Base-by-base conservation (phyloP, 2,113 vertebrate species). In the Syngnathus scovelli region DNA sequence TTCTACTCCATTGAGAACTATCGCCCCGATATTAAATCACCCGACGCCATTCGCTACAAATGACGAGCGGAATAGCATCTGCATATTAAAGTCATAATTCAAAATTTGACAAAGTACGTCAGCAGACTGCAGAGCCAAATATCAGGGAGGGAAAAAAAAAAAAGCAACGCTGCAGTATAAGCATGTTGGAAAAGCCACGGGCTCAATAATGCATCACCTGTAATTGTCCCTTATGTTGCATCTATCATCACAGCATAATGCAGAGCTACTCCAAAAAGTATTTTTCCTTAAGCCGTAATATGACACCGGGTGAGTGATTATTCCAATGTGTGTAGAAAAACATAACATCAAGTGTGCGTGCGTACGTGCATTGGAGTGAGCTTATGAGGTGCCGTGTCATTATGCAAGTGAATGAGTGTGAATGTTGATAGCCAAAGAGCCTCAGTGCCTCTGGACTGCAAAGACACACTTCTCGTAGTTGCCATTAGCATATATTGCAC, bases 121-220 rank as follows among this genome's bases (percentile, higher is more conserved):
- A 23, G 49, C 19, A 44, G 41, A 43, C 19, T 56, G 11, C 19
- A 44, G n/a, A 63, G 1, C 39, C 41, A 23, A 43, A 41, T 63
- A 44, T 21, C 27, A 21, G 18, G 51, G 70, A 69, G 8, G 8
- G 11, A 41, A 41, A 41, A 41, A 39, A n/a, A 39, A 39, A 75
- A 74, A 83, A 87, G 82, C 85, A 83, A 83, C 85, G 82, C 75
- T 70, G 5, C 33, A 51, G 79, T 69, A 71, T 73, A 69, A 60
- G 79, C 86, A 81, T 82, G 77, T 80, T 81, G 67, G 72, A 70
- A 78, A 74, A 71, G 76, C 78, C 74, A 65, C 69, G 78, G 66
- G 66, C 84, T 85, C 81, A 82, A 85, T 86, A 85, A 88, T 85
- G 78, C 74, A 86, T 85, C 84, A 84, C 68, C 78, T 70, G 68